Base-by-base conservation (phyloP, 2,113 vertebrate species). In the Lophochroa leadbeateri region DNA sequence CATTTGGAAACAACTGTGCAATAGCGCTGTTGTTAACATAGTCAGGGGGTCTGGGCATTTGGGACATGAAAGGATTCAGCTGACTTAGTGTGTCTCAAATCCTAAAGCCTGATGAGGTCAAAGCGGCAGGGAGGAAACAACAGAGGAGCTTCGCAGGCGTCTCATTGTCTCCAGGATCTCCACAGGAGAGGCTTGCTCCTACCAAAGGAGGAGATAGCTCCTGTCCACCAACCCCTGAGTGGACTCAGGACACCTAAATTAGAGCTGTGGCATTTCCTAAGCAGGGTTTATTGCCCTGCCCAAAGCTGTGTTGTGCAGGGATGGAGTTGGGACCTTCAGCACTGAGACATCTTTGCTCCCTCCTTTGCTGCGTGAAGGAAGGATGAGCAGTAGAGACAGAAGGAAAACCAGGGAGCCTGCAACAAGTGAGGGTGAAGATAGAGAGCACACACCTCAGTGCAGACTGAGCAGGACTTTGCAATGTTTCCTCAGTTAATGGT, bases 21-120 rank as follows among this genome's bases (percentile, higher is more conserved):
- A 15, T 1, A 39, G 20, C 25, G 31, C 41, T 84, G 58, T 11
- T 72, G 78, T 55, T 39, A 88, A 47, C 47, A 11, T 5, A 27
- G 43, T 44, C 2, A 2, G 43, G 60, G 61, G 52, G 61, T 72
- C 47, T 0, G 0, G 74, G 61, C 28, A 10, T 90, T 72, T 27
- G 63, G 85, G 63, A 69, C 18, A 35, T 88, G 82, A 88, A 95
- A 94, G 76, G 58, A 94, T 88, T 95, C 71, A 92, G 88, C 91
- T 96, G 94, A 92, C 61, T 50, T 18, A 13, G 75, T 50, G 79
- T 9, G 47, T 46, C 91, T 68, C 75, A 75, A 82, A 88, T 88
- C 70, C 86, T 25, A 64, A 68, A 85, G 93, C 93, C 11, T 23
- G 57, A 3, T 14, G 43, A 64, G 75, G 67, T 68, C 75, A 92